Base-by-base conservation (phyloP, 1,140 invertebrate species). In the Listronotus oregonensis region DNA sequence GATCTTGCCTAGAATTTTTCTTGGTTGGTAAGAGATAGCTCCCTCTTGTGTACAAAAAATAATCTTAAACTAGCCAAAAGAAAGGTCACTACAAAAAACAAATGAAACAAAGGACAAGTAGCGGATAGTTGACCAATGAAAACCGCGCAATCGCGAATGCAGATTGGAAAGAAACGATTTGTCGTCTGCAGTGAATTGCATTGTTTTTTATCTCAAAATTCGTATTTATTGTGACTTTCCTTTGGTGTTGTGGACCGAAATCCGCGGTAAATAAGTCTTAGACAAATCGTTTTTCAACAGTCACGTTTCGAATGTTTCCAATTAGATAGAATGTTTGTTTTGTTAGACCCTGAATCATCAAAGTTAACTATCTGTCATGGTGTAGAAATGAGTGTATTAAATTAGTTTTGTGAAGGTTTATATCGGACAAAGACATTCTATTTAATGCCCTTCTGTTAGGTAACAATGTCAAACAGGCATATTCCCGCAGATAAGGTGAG, bases 401-500 rank as follows among this genome's bases (percentile, higher is more conserved):
- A 57, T 65, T 65, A 65, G 55, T 57, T 65, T 54, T 58, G 15
- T 37, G 31, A 32, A 42, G 43, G 34, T 46, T 51, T 65, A 34
- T 43, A 32, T 51, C 40, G 54, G 18, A 43, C 42, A 51, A 58
- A 51, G 37, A 64, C 51, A 40, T 21, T 57, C 15, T 37, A 58
- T 58, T 65, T 65, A 51, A 65, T 65, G 63, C 55, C 55, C 63
- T 58, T 39, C 37, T 66, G 64, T 56, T 66, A 65, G 64, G 46
- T 50, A 60, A 66, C 57, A 34, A 66, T 66, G 64, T 66, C 64
- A 44, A 66, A 61, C 64, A 65, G 67, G 50, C 67, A 69, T 69
- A 69, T 69, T 57, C 67, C 67, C n/a, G 67, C 67, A 39, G 67
- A 69, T 44, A 69, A 69, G 67, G 67, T 69, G 55, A 69, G 64